These are phyloP conservation scores for Hyperoplus immaculatus DNA, from an alignment of 2,797 vertebrate genomes.

Conservation along the genomic window DNA sequence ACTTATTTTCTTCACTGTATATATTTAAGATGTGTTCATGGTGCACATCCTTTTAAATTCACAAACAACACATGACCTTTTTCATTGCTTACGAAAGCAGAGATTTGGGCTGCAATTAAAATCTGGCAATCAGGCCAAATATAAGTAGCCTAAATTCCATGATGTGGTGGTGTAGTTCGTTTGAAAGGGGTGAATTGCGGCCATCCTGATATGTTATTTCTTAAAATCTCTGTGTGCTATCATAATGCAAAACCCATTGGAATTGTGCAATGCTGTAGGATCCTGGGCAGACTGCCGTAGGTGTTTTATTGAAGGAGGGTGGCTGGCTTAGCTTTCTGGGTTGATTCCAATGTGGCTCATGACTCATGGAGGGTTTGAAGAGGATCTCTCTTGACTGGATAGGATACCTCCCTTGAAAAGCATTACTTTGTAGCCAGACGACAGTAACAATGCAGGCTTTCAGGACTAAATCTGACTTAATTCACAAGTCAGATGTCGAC, in stretches of 20 bases:
- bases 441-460: constrained; percentile 27
- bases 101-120: background rate
- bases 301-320: constrained; percentile 65
- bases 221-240: constrained; percentile 25
- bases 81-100: background rate
- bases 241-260: constrained; percentile 24
- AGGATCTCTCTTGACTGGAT: constrained; percentile 59
- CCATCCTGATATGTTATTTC: constrained; percentile 27
- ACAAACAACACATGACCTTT: background rate
- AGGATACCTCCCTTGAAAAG: constrained; percentile 55
- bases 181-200: background rate
- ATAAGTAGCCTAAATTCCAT: background rate
- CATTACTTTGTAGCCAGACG: constrained; percentile 48
- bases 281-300: constrained; percentile 57
- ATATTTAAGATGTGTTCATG: background rate
- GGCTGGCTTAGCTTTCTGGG: constrained; percentile 48
- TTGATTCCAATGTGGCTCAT: constrained; percentile 58
- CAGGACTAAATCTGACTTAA: constrained; percentile 30
- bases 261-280: constrained; percentile 38
- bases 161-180: background rate
- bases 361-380: constrained; percentile 57
- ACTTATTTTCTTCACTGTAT: too few species aligned
- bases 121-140: constrained; percentile 7
- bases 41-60: background rate
- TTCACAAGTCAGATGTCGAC: constrained; percentile 35